phyloP scores from a whole-genome alignment of 2,113 vertebrate species.

The Gymnocephalus cernua region DNA sequence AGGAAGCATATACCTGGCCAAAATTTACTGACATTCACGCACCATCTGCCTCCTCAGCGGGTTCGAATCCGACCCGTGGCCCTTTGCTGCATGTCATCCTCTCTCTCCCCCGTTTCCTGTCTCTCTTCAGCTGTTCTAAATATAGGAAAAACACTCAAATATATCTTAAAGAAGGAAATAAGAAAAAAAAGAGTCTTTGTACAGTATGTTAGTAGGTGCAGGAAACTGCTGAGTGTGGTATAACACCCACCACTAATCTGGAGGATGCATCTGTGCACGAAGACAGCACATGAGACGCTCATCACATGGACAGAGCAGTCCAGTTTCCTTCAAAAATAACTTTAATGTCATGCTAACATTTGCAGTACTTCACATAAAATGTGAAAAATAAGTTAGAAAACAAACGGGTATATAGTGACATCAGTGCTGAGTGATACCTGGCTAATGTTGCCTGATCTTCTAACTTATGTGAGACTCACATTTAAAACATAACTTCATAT shows the following conservation, averaged over 20 bases:
- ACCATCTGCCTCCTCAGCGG: conserved; percentile 71
- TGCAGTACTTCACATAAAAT: not conserved
- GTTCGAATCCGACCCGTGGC: too few species aligned
- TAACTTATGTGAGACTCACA: not conserved
- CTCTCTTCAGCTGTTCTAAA: too few species aligned
- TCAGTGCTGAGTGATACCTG: not conserved
- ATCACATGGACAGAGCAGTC: conserved; percentile 3
- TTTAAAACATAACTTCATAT: not conserved
- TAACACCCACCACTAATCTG: conserved; percentile 42
- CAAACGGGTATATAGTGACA: not conserved
- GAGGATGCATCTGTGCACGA: conserved; percentile 18
- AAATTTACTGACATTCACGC: conserved; percentile 43
- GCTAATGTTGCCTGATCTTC: not conserved
- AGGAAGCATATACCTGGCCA: conserved; percentile 37
- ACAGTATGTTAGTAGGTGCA: conserved; percentile 45
- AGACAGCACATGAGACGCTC: not conserved
- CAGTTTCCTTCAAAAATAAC: not conserved
- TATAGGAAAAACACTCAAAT: too few species aligned
- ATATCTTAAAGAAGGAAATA: too few species aligned
- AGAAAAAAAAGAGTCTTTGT: conserved; percentile 30
- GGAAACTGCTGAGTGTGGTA: conserved; percentile 49
- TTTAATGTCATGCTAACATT: not conserved
- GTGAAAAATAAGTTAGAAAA: not conserved
- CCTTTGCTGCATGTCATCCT: too few species aligned
- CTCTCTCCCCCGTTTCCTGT: too few species aligned